phyloP scores from a whole-genome alignment of 2,888 invertebrate genomes.

The Cantharis lateralis region DNA sequence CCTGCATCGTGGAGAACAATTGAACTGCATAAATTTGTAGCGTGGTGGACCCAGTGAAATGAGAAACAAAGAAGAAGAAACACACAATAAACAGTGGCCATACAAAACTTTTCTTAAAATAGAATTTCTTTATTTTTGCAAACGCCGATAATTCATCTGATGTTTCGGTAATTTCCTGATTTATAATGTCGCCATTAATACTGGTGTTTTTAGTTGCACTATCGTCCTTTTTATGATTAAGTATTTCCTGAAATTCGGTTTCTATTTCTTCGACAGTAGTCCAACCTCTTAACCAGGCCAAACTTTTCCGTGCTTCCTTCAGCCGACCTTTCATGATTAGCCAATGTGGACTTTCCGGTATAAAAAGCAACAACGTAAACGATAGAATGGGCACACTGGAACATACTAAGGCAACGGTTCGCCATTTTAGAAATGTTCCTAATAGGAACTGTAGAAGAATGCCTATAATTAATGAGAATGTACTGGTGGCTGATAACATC shows the following conservation, averaged over 20 bases:
- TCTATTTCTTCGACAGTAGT: conserved; percentile 65
- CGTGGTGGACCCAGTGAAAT: conserved; percentile 77
- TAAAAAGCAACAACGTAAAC: conserved; percentile 68
- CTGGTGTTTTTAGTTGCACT: background rate
- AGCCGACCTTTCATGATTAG: conserved; percentile 68
- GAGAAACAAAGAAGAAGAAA: conserved; percentile 71
- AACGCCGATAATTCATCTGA: conserved; percentile 41
- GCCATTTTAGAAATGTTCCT: conserved; percentile 74
- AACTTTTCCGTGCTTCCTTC: conserved; percentile 68
- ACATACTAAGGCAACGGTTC: conserved; percentile 71
- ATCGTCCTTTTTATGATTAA: background rate
- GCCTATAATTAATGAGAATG: conserved; percentile 76
- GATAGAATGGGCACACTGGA: conserved; percentile 68
- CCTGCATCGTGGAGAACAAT: conserved; percentile 72
- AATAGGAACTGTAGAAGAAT: conserved; percentile 77
- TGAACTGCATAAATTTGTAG: conserved; percentile 75
- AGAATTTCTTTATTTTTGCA: conserved; percentile 48
- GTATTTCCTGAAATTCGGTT: conserved; percentile 61
- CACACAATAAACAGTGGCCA: conserved; percentile 69
- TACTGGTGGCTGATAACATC: conserved; percentile 73
- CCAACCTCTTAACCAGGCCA: conserved; percentile 84
- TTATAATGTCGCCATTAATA: background rate
- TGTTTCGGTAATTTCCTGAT: background rate
- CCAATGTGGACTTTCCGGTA: conserved; percentile 85
- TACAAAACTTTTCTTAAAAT: conserved; percentile 66